Percentiles rank a stretch among this genome's conserved stretches.
phyloP scores from a whole-genome alignment of 2,888 invertebrate species.

The Ischnura elegans region DNA sequence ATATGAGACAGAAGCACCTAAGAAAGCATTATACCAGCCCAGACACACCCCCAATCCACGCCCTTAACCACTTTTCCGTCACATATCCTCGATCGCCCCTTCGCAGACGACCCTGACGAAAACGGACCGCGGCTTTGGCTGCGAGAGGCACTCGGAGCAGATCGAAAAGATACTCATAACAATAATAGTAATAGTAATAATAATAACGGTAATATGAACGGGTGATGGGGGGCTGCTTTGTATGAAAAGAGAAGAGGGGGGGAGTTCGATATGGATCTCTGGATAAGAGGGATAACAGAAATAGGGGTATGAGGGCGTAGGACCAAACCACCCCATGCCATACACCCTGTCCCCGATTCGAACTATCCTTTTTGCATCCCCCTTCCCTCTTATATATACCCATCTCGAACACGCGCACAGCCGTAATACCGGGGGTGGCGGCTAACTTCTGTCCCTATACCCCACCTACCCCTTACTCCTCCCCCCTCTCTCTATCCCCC shows the following conservation, averaged over 20 bases:
- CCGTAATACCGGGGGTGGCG: background rate
- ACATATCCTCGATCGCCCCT: background rate
- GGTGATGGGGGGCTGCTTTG: background rate
- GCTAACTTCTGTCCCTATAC: background rate
- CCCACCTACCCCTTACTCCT: background rate
- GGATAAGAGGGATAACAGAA: background rate
- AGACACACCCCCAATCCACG: background rate
- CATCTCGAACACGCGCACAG: background rate
- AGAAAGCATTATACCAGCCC: background rate
- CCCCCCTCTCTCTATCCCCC: background rate
- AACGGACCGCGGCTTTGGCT: background rate
- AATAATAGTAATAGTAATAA: background rate
- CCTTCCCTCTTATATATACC: background rate
- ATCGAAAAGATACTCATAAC: background rate
- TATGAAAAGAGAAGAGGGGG: background rate
- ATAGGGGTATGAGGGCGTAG: background rate
- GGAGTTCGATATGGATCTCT: conserved; percentile 39
- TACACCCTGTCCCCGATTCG: background rate
- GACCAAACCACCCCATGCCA: background rate
- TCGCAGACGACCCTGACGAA: background rate
- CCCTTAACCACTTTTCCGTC: background rate
- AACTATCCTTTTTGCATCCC: background rate
- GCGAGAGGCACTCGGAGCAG: background rate
- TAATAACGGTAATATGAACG: conserved; percentile 62
- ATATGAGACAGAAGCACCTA: background rate